Conservation (phyloP, 2,888 invertebrate species). For the Spilosoma lubricipeda region DNA sequence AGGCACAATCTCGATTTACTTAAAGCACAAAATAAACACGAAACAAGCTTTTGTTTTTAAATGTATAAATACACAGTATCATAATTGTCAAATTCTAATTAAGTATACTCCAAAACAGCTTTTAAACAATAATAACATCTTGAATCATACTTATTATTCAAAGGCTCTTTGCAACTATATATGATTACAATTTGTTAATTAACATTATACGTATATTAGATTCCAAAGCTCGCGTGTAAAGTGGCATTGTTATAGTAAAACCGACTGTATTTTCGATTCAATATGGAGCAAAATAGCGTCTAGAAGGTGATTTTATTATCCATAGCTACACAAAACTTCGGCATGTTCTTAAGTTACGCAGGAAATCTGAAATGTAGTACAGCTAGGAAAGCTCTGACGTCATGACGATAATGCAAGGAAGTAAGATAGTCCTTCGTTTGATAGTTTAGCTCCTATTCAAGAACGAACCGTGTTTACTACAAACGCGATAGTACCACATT, state of each 20-base stretch:
- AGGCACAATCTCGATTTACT: no score
- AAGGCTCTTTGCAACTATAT: neutral
- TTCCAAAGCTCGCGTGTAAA: neutral
- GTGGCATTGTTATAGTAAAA: neutral
- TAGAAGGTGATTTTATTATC: neutral
- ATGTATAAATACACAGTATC: neutral
- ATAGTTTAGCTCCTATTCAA: neutral
- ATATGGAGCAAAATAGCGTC: neutral
- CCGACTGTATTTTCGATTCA: neutral
- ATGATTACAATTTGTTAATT: neutral
- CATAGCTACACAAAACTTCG: neutral
- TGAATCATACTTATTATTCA: neutral
- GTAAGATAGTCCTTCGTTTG: neutral
- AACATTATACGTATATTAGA: neutral
- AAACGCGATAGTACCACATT: neutral
- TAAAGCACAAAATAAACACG: no score
- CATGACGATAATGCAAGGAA: neutral
- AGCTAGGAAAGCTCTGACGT: neutral
- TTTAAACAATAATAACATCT: neutral
- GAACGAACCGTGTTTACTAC: neutral
- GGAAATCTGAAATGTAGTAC: neutral
- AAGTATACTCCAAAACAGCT: neutral
- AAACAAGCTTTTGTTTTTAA: no score
- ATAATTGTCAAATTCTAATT: neutral
- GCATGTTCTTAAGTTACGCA: neutral